Conservation (phyloP, 2,888 invertebrate species). For the Agrypnus murinus region DNA sequence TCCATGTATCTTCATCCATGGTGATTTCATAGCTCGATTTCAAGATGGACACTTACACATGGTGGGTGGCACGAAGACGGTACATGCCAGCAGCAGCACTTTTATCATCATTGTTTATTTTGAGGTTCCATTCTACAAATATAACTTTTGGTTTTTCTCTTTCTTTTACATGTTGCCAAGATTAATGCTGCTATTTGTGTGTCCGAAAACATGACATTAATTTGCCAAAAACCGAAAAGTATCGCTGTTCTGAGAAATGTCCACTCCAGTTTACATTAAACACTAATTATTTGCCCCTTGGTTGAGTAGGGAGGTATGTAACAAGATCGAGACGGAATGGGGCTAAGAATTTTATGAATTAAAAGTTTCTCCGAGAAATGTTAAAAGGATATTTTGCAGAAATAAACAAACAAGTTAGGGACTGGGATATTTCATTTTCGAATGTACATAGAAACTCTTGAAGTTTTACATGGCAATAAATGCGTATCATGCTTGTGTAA, state of each 20-base stretch:
- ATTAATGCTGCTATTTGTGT: conserved; percentile 16
- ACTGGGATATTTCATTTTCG: too few species aligned
- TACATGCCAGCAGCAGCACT: conserved; percentile 15
- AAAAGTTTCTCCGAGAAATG: too few species aligned
- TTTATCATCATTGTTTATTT: conserved; percentile 20
- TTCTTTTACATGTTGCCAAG: conserved; percentile 13
- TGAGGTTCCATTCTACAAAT: conserved; percentile 8
- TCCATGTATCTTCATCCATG: too few species aligned
- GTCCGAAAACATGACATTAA: conserved; percentile 20
- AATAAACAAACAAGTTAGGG: too few species aligned
- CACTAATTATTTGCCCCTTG: conserved; percentile 4
- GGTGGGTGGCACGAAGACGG: conserved; percentile 8
- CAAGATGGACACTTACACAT: too few species aligned
- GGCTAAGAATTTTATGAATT: too few species aligned
- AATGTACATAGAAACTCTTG: too few species aligned
- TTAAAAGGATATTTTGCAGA: too few species aligned
- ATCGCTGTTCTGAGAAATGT: conserved; percentile 7
- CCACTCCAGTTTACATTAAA: neutral
- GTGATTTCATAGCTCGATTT: too few species aligned
- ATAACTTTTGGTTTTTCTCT: conserved; percentile 2
- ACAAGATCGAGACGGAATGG: neutral
- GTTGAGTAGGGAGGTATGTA: neutral
- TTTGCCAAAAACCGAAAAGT: conserved; percentile 9
- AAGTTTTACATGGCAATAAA: too few species aligned
- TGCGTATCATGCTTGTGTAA: too few species aligned